These are phyloP conservation scores for Boleophthalmus pectinirostris DNA, from an alignment of 2,113 vertebrate genomes.

Conservation along the genomic window DNA sequence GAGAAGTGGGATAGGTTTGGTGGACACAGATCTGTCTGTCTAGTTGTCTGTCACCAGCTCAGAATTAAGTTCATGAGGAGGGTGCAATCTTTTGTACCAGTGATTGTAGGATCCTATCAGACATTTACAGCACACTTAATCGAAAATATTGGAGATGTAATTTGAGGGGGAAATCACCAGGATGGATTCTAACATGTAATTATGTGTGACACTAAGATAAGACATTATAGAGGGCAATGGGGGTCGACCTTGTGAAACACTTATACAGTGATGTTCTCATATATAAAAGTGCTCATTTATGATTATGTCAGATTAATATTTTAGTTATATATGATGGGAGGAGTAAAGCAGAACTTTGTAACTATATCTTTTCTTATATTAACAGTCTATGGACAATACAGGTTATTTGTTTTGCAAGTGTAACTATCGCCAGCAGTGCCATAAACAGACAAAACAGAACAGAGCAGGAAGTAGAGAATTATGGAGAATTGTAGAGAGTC, in stretches of 20 bases:
- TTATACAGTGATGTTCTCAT: neutral
- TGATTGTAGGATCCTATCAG: neutral
- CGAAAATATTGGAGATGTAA: neutral
- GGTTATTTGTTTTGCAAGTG: too few species aligned
- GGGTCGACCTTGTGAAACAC: neutral
- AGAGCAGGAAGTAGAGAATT: too few species aligned
- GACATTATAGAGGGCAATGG: neutral
- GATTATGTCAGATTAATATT: neutral
- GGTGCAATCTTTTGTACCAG: conserved; percentile 4
- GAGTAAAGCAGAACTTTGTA: neutral
- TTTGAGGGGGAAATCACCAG: conserved; percentile 19
- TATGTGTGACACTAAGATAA: conserved; percentile 1
- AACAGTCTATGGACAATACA: too few species aligned
- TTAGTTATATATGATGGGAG: too few species aligned
- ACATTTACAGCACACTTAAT: neutral
- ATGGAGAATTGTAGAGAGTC: too few species aligned
- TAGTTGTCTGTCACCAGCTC: neutral
- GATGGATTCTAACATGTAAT: conserved; percentile 19
- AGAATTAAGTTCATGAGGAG: neutral
- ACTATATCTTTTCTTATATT: too few species aligned
- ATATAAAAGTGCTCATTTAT: neutral
- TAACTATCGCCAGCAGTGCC: too few species aligned
- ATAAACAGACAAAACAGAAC: too few species aligned
- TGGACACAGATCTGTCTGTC: neutral
- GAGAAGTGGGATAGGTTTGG: neutral